Conservation (phyloP, 2,888 invertebrate genomes). For the Tinea trinotella region DNA sequence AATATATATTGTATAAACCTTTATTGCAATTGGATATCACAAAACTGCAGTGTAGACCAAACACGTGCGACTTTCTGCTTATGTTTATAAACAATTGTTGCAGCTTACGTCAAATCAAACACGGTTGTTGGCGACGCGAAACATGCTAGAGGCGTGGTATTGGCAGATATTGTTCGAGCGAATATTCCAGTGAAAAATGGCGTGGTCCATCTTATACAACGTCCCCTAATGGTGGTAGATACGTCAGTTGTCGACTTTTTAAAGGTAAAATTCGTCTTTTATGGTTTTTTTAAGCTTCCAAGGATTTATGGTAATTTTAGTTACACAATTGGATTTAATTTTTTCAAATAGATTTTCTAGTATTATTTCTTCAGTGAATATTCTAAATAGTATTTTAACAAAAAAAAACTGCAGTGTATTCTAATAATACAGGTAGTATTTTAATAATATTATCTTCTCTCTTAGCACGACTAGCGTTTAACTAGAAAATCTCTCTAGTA, state of each 20-base stretch:
- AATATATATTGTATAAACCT: no score
- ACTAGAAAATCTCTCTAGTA: no score
- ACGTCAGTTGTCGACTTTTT: constrained; percentile 89
- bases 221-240: constrained; percentile 92
- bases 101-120: constrained; percentile 90
- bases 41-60: background rate
- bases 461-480: no score
- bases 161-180: constrained; percentile 89
- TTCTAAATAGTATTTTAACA: no score
- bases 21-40: background rate
- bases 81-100: background rate
- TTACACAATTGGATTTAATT: no score
- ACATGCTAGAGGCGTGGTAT: constrained; percentile 86
- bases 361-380: no score
- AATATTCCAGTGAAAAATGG: constrained; percentile 95
- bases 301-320: no score
- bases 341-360: no score
- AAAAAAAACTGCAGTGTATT: no score
- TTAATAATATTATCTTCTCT: no score
- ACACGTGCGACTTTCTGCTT: background rate
- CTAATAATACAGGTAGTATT: no score
- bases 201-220: constrained; percentile 92
- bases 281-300: no score
- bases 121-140: constrained; percentile 83
- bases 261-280: constrained; percentile 72